Evolutionary conservation across 2,797 vertebrate genomes (phyloP), one percentile per base, ranked within the genome.

Genomic region (Dendrocincla tyrannina): DNA sequence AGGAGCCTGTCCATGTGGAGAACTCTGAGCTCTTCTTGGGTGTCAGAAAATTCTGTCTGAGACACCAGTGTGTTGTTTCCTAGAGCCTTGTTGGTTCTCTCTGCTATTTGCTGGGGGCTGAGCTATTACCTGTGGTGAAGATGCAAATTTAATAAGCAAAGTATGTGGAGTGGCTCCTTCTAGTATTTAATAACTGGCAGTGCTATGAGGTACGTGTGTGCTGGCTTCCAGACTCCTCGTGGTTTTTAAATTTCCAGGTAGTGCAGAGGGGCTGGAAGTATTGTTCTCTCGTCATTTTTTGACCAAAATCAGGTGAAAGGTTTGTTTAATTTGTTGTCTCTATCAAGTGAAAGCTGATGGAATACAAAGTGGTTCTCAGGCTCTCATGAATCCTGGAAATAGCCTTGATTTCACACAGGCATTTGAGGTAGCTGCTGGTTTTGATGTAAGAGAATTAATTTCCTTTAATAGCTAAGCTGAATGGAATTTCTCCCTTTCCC

Each of bases 61-160:
- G 11, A 11, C 56, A 53, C 55, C 69, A 30, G 8, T 55, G 30
- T 58, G 81, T 55, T 41, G 69, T 41, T 89, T 44, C 70, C 68
- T 63, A n/a, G 58, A 92, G 39, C 59, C 32, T 60, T 10, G 2
- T 10, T 74, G 67, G 30, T 88, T 88, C 89, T 77, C 46, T 63
- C 39, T 80, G 76, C 63, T 53, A 27, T 24, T 77, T 85, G 53
- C 79, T 73, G 52, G 85, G 70, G 83, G 64, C 68, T 80, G 44
- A 76, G 60, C 74, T 55, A 14, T 83, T 77, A 56, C 0, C 0
- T 62, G 16, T 52, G 63, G 35, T 73, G 41, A 72, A 89, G 75
- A 52, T 82, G 76, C 69, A 89, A n/a, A 87, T 93, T 63, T 73
- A 92, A 60, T 95, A 77, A 85, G 44, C 24, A 14, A 88, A 78